A percentile compares a stretch with the other conserved stretches of the same genome.
phyloP scores from a whole-genome alignment of 2,797 vertebrate species.

The Aldrovandia affinis region DNA sequence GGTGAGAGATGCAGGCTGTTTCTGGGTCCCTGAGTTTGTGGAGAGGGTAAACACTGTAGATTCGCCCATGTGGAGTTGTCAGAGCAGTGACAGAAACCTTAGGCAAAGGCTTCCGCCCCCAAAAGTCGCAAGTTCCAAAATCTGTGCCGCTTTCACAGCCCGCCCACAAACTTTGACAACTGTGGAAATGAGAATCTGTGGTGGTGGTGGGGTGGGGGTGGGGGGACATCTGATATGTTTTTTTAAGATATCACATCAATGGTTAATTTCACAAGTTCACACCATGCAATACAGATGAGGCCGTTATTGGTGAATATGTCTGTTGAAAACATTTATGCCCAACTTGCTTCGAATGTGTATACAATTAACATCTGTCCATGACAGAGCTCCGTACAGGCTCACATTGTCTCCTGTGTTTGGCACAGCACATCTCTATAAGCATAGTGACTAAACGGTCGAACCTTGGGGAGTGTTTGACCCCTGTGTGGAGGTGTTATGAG shows the following conservation, averaged over 20 bases:
- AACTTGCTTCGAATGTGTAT: background rate
- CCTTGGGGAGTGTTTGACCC: constrained; percentile 19
- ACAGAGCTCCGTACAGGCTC: background rate
- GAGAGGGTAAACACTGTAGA: background rate
- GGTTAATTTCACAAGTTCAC: constrained; percentile 11
- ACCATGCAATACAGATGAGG: background rate
- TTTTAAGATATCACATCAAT: constrained; percentile 8
- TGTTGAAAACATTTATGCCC: no score
- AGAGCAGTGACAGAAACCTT: no score
- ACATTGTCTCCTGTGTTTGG: background rate
- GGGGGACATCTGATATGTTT: background rate
- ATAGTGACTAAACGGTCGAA: background rate
- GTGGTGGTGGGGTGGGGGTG: background rate
- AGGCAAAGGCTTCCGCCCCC: no score
- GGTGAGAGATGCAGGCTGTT: background rate
- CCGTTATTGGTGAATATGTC: background rate
- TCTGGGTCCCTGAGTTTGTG: background rate
- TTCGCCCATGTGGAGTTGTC: background rate
- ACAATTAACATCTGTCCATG: no score
- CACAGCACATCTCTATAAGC: background rate
- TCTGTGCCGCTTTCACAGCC: no score
- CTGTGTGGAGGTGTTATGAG: constrained; percentile 4
- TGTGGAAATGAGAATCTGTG: background rate
- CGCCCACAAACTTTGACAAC: background rate
- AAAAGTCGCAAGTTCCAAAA: no score